phyloP scores from a whole-genome alignment of 2,797 vertebrate genomes.

The Acanthiza pusilla region DNA sequence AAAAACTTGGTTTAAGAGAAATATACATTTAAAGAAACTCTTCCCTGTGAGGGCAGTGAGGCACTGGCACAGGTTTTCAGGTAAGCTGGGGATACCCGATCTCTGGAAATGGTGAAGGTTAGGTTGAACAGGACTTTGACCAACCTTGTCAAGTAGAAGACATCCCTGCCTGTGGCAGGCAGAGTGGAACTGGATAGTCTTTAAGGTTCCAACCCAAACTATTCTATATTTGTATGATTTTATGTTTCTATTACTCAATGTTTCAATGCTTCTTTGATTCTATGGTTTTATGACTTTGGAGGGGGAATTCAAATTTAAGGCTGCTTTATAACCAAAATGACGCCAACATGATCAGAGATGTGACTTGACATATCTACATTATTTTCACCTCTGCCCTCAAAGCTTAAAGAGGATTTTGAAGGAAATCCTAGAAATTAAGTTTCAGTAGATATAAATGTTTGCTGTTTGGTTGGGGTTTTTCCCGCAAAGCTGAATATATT shows the following conservation, averaged over 20 bases:
- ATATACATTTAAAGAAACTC: background rate
- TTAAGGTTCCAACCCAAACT: background rate
- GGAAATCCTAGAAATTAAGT: background rate
- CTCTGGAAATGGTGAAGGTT: background rate
- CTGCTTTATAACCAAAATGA: background rate
- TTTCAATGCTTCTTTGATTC: background rate
- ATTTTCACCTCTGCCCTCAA: background rate
- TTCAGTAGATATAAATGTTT: background rate
- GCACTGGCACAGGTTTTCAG: background rate
- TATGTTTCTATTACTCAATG: background rate
- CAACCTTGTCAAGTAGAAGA: background rate
- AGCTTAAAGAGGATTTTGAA: background rate
- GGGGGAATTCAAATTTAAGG: background rate
- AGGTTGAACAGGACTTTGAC: background rate
- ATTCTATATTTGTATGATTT: background rate
- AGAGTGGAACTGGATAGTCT: background rate
- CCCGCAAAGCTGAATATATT: too few species aligned
- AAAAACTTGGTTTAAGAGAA: background rate
- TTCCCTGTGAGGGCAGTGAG: background rate
- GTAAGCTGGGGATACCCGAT: accelerated
- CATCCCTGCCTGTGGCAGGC: background rate
- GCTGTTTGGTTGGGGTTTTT: background rate
- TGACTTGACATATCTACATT: accelerated
- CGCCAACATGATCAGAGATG: background rate
- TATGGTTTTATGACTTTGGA: background rate